Percentiles rank a stretch among this genome's conserved stretches.
Evolutionary conservation across 2,888 invertebrate species (phyloP).

Genomic region (Rotaria macrura): DNA sequence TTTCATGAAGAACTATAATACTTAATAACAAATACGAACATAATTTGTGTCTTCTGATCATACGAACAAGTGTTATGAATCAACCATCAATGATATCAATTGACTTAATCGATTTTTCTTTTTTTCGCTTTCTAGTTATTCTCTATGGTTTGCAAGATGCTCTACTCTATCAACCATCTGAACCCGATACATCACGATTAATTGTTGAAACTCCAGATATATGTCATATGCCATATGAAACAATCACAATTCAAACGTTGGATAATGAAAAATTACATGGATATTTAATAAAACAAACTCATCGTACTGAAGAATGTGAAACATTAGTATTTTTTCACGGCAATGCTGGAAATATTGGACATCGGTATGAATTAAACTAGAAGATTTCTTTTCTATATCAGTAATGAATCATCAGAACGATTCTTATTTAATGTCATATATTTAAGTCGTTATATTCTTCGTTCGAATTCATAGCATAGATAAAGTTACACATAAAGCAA

Average conservation of each 20-base stretch:
- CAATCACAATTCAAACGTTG: conserved; percentile 58
- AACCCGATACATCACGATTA: conserved; percentile 73
- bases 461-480: no score
- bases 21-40: background rate
- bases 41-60: background rate
- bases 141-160: conserved; percentile 36
- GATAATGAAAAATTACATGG: conserved; percentile 49
- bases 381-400: no score
- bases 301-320: conserved; percentile 53
- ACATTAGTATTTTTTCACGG: conserved; percentile 85
- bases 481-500: no score
- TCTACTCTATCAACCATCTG: conserved; percentile 75
- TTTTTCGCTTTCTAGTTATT: background rate
- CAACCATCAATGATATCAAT: no score
- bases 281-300: conserved; percentile 49
- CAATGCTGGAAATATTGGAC: conserved; percentile 92
- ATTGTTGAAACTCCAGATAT: conserved; percentile 76
- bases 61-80: no score
- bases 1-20: no score
- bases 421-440: no score
- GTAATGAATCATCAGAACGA: no score
- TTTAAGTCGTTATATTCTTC: no score
- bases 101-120: background rate
- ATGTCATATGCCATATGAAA: conserved; percentile 75
- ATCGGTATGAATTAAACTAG: conserved; percentile 45